These are phyloP conservation scores for Narcine bancroftii DNA, from an alignment of 2,113 vertebrate species.

Conservation along the genomic window DNA sequence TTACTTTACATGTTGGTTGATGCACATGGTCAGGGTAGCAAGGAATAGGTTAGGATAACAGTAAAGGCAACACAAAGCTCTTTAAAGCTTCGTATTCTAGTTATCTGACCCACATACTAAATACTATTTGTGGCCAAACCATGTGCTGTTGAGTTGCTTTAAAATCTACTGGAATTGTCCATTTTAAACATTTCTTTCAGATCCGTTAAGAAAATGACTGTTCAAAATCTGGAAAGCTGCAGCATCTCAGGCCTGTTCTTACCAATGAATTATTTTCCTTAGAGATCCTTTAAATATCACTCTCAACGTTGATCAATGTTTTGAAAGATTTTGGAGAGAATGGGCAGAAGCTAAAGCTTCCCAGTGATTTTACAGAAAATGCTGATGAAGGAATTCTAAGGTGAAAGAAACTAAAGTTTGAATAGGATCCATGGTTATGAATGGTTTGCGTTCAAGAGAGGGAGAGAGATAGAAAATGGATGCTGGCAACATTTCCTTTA, in stretches of 20 bases:
- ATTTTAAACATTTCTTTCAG: background rate
- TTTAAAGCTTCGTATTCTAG: background rate
- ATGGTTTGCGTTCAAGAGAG: too few relatives aligned
- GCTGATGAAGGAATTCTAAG: background rate
- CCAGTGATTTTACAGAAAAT: background rate
- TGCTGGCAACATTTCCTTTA: background rate
- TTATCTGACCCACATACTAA: background rate
- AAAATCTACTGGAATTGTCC: background rate
- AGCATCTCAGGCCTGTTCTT: background rate
- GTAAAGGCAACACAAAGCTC: background rate
- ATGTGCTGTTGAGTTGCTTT: background rate
- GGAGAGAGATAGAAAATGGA: background rate
- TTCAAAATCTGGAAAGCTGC: background rate
- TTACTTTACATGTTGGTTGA: background rate
- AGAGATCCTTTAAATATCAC: background rate
- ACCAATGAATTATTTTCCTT: background rate
- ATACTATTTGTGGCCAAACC: background rate
- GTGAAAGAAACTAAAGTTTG: too few relatives aligned
- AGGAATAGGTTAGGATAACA: background rate
- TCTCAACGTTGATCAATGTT: background rate
- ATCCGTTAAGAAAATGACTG: background rate
- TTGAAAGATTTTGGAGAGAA: background rate
- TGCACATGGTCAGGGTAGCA: background rate
- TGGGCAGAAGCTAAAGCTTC: background rate
- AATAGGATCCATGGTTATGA: too few relatives aligned